Percentiles rank a stretch among this genome's conserved stretches.
Conservation (phyloP, 2,113 vertebrate species). For the Catharus bicknelli region DNA sequence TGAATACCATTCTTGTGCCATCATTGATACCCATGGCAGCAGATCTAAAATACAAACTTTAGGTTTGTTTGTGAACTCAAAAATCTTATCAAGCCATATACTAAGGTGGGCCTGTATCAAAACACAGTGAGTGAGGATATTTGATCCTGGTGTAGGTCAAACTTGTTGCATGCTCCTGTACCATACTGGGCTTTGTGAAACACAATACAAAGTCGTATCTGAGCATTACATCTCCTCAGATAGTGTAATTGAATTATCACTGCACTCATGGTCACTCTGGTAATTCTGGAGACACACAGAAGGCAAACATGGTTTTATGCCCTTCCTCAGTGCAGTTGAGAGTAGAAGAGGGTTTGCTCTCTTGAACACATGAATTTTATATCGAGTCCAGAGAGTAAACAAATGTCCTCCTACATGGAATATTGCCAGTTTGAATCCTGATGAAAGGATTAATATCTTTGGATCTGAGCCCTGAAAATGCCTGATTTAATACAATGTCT, state of each 20-base stretch:
- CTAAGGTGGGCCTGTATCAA: not conserved
- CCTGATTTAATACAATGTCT: not conserved
- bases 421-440: not conserved
- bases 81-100: not conserved
- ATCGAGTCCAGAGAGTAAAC: not conserved
- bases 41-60: not conserved
- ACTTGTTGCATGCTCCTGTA: fast-evolving
- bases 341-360: not conserved
- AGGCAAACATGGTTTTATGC: not conserved
- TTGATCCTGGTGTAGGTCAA: not conserved
- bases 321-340: not conserved
- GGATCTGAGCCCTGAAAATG: conserved; percentile 12
- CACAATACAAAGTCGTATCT: not conserved
- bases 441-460: conserved; percentile 19
- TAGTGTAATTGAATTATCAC: not conserved
- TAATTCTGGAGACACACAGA: not conserved
- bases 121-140: not conserved
- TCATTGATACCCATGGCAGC: not conserved
- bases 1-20: not conserved
- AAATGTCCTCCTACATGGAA: not conserved
- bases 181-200: not conserved
- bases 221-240: not conserved
- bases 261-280: fast-evolving
- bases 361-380: not conserved
- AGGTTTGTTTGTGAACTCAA: not conserved